Conservation (phyloP, 1,140 invertebrate species). For the Bombus waltoni region DNA sequence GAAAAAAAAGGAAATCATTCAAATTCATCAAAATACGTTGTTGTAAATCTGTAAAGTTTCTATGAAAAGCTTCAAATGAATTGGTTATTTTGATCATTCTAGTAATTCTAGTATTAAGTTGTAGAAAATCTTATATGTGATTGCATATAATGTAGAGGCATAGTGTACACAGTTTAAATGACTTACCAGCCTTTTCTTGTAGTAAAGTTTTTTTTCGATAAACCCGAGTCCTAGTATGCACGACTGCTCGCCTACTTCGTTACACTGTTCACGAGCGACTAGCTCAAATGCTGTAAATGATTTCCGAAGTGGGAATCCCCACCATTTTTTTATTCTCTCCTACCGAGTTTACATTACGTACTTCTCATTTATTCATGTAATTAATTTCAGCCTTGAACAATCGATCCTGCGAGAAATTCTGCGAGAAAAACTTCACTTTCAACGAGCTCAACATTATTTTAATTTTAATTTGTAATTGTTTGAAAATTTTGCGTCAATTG, state of each 20-base stretch:
- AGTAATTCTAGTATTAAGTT: neutral
- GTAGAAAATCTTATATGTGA: neutral
- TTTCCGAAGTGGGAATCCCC: neutral
- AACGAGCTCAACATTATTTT: neutral
- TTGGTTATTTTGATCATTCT: neutral
- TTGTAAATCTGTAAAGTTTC: neutral
- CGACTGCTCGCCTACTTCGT: neutral
- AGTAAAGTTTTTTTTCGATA: neutral
- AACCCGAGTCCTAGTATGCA: neutral
- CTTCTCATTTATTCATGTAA: constrained; percentile 14
- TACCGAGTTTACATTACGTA: neutral
- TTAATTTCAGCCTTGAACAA: constrained; percentile 22
- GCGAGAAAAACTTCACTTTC: neutral
- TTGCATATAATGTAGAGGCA: neutral
- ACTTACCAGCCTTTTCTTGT: neutral
- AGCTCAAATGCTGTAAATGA: constrained; percentile 8
- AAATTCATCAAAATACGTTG: neutral
- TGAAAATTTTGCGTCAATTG: neutral
- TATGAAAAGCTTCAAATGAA: neutral
- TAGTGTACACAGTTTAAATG: neutral
- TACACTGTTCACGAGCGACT: neutral
- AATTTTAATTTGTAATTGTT: neutral
- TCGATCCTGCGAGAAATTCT: neutral
- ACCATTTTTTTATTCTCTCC: neutral
- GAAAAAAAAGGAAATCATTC: too few species aligned